Conservation (phyloP, 2,888 invertebrate genomes). For the Napeogenes sylphis region DNA sequence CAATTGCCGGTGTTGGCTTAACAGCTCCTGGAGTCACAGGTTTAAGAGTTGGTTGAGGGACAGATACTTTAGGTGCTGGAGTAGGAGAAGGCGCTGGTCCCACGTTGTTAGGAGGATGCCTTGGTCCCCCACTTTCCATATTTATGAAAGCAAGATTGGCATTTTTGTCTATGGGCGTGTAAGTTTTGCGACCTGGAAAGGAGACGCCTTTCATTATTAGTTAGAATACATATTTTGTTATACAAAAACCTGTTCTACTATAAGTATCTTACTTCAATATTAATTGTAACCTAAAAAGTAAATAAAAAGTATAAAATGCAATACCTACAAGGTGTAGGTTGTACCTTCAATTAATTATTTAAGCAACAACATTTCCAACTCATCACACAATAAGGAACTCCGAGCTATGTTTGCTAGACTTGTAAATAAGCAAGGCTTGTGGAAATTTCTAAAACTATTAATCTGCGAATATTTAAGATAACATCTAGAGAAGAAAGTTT, state of each 20-base stretch:
- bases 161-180: slow-evolving; percentile 58
- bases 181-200: slow-evolving; percentile 54
- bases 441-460: slow-evolving; percentile 30
- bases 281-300: too few species aligned
- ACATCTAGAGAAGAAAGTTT: slow-evolving; percentile 32
- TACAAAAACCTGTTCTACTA: too few species aligned
- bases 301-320: too few species aligned
- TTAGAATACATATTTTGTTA: too few species aligned
- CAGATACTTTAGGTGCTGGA: slow-evolving; percentile 19
- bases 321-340: too few species aligned
- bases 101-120: slow-evolving; percentile 32
- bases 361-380: too few species aligned
- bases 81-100: slow-evolving; percentile 27
- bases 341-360: too few species aligned
- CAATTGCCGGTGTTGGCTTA: slow-evolving; percentile 23
- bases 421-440: slow-evolving; percentile 10
- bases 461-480: slow-evolving; percentile 30
- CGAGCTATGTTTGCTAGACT: not conserved
- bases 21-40: slow-evolving; percentile 20
- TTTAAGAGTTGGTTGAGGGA: slow-evolving; percentile 28
- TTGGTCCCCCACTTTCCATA: slow-evolving; percentile 57
- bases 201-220: not conserved
- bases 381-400: too few species aligned
- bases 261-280: too few species aligned
- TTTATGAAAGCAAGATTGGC: slow-evolving; percentile 69